phyloP scores from a whole-genome alignment of 1,140 invertebrate genomes.

The Lordiphosa stackelbergi region DNA sequence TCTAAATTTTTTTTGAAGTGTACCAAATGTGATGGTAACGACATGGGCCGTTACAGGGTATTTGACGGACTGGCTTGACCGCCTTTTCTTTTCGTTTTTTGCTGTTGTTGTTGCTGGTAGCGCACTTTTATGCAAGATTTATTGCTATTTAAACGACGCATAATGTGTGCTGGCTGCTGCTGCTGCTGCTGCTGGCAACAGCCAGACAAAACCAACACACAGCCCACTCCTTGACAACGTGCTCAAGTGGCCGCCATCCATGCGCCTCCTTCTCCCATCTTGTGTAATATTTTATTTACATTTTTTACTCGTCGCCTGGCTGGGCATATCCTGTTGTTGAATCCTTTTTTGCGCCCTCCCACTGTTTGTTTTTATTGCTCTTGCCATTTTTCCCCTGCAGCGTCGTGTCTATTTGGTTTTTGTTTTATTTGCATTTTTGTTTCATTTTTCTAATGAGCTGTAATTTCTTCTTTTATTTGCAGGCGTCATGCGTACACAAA shows the following conservation, averaged over 20 bases:
- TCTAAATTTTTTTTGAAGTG: too few relatives aligned
- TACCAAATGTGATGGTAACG: too few relatives aligned
- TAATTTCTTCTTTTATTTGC: conserved; percentile 73
- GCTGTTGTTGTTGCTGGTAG: conserved; percentile 31
- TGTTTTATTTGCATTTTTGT: conserved; percentile 56
- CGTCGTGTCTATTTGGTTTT: conserved; percentile 26
- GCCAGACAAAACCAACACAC: conserved; percentile 36
- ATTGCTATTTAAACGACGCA: conserved; percentile 74
- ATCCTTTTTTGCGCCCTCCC: conserved; percentile 40
- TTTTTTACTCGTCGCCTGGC: conserved; percentile 69
- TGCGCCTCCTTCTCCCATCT: conserved; percentile 28
- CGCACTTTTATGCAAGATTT: conserved; percentile 70
- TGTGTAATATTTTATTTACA: conserved; percentile 72
- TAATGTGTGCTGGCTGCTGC: conserved; percentile 64
- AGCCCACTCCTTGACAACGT: conserved; percentile 62
- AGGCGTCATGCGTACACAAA: conserved; percentile 69
- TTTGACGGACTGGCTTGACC: too few relatives aligned
- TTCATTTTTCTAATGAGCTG: conserved; percentile 75
- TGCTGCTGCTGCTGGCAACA: conserved; percentile 14
- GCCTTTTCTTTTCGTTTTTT: conserved; percentile 2
- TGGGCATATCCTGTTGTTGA: conserved; percentile 62
- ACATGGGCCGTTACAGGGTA: too few relatives aligned
- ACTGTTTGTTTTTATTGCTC: conserved; percentile 51
- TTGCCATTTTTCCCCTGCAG: conserved; percentile 24
- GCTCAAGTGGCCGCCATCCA: conserved; percentile 58